phyloP scores from a whole-genome alignment of 1,140 invertebrate genomes.

The Steinernema feltiae region DNA sequence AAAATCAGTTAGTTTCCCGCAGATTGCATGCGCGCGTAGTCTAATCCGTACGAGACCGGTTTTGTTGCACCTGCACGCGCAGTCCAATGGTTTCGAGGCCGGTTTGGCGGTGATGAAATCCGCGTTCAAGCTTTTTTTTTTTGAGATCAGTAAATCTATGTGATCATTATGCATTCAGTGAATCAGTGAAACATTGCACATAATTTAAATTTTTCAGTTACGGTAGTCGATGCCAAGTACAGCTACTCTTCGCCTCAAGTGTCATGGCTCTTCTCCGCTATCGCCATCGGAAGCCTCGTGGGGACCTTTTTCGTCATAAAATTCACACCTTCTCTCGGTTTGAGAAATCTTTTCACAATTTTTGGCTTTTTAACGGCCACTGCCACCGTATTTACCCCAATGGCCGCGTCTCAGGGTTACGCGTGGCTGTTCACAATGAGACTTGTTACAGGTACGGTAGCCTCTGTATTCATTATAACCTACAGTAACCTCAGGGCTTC shows the following conservation, averaged over 20 bases:
- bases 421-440: neutral
- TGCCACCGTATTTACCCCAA: neutral
- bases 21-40: no score
- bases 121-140: no score
- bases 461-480: neutral
- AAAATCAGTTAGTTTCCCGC: no score
- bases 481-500: neutral
- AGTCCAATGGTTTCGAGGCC: no score
- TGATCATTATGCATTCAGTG: neutral
- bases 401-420: neutral
- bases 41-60: no score
- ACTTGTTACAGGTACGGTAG: neutral
- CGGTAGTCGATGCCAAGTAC: neutral
- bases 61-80: no score
- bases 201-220: neutral
- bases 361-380: constrained; percentile 1
- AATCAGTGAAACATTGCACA: neutral
- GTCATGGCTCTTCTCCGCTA: neutral
- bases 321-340: neutral
- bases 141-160: neutral
- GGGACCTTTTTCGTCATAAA: neutral
- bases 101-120: no score
- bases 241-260: neutral
- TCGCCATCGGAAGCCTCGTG: neutral
- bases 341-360: neutral